These are phyloP conservation scores for Apocheima hispidaria DNA, from an alignment of 2,888 invertebrate genomes.

Conservation along the genomic window DNA sequence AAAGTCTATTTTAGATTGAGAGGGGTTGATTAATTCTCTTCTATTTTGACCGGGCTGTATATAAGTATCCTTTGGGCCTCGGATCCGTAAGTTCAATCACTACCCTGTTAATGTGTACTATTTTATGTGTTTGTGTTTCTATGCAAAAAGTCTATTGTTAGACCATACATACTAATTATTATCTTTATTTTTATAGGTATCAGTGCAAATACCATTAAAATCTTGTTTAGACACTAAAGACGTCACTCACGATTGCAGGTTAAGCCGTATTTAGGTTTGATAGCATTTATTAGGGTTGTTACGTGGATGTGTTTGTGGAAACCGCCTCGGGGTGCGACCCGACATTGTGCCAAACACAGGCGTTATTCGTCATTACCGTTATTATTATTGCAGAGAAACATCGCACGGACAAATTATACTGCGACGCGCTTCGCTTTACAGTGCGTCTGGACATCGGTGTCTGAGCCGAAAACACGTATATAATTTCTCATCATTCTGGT, in stretches of 20 bases:
- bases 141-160: too few species aligned
- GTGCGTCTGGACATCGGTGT: too few species aligned
- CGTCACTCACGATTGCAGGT: slow-evolving; percentile 8
- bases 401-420: slow-evolving; percentile 19
- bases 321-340: slow-evolving; percentile 14
- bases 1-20: slow-evolving; percentile 26
- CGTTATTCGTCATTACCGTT: slow-evolving; percentile 30
- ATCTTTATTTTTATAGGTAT: too few species aligned
- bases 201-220: too few species aligned
- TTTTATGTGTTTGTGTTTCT: slow-evolving; percentile 4
- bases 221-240: background rate
- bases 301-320: slow-evolving; percentile 23
- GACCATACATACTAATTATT: too few species aligned
- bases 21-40: slow-evolving; percentile 24
- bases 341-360: slow-evolving; percentile 16
- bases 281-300: slow-evolving; percentile 24
- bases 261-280: slow-evolving; percentile 10
- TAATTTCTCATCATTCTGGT: too few species aligned
- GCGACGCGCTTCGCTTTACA: background rate
- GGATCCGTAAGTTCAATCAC: slow-evolving; percentile 6
- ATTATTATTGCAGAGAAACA: slow-evolving; percentile 20
- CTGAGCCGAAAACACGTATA: too few species aligned
- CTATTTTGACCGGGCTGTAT: slow-evolving; percentile 21
- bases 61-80: slow-evolving; percentile 7
- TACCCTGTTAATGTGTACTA: slow-evolving; percentile 5